These are phyloP conservation scores for Drosophila suzukii DNA, from an alignment of 1,140 invertebrate species.

Conservation along the genomic window DNA sequence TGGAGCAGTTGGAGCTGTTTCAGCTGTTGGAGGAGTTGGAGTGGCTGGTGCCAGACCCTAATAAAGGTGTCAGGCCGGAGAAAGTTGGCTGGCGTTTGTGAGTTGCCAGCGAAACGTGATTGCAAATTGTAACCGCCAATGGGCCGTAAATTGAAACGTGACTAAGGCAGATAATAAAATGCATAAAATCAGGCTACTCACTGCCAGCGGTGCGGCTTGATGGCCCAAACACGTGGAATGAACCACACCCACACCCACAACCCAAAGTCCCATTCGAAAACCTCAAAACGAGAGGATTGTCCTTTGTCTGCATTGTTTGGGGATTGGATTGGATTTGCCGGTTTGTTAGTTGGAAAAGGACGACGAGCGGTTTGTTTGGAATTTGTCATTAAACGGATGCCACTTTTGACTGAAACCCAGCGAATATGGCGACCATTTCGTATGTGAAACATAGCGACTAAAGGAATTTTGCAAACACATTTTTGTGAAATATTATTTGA, in stretches of 20 bases:
- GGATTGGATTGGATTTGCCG: constrained; percentile 37
- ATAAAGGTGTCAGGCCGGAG: constrained; percentile 74
- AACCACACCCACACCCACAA: not conserved
- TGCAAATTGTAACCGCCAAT: constrained; percentile 84
- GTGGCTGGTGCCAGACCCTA: constrained; percentile 58
- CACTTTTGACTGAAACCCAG: constrained; percentile 12
- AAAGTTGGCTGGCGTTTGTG: constrained; percentile 58
- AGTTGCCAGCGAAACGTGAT: constrained; percentile 70
- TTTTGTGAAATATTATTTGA: not conserved
- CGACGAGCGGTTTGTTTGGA: constrained; percentile 46
- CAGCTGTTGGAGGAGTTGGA: constrained; percentile 48
- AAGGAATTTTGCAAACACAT: not conserved
- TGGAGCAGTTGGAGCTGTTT: constrained; percentile 35
- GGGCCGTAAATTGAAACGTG: constrained; percentile 84
- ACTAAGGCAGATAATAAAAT: constrained; percentile 84
- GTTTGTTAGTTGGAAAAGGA: constrained; percentile 29
- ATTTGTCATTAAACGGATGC: constrained; percentile 74
- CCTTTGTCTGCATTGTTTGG: constrained; percentile 43
- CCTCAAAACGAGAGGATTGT: constrained; percentile 13
- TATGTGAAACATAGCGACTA: too few relatives aligned
- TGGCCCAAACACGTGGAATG: constrained; percentile 63
- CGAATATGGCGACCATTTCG: not conserved
- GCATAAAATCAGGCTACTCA: constrained; percentile 81
- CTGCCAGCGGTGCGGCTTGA: constrained; percentile 45
- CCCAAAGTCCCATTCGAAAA: not conserved